A percentile compares a stretch with the other conserved stretches of the same genome.
Conservation (phyloP, 2,888 invertebrate species). For the Heterodera filipjevi region DNA sequence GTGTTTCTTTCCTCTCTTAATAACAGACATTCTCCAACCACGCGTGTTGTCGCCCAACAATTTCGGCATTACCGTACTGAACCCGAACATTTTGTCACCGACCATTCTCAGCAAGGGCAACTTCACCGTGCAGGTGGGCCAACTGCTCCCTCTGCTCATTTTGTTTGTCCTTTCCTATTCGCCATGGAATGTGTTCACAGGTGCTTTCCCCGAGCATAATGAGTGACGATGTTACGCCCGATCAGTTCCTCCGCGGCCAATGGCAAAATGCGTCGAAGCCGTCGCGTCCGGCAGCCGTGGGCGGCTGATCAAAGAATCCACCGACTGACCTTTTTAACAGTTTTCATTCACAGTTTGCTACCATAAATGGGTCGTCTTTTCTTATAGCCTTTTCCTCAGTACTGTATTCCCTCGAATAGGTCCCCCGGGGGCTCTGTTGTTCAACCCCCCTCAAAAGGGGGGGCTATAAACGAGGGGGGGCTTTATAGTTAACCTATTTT, state of each 20-base stretch:
- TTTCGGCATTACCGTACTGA: slow-evolving; percentile 30
- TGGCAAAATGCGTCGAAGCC: slow-evolving; percentile 16
- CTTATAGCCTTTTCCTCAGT: too few relatives aligned
- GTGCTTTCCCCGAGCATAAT: slow-evolving; percentile 32
- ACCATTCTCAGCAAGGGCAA: slow-evolving; percentile 33
- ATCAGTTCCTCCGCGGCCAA: slow-evolving; percentile 13
- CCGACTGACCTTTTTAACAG: not conserved
- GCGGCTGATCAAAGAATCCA: not conserved
- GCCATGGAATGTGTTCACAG: not conserved
- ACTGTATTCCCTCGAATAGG: too few relatives aligned
- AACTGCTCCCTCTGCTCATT: too few relatives aligned
- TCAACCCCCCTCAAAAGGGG: too few relatives aligned
- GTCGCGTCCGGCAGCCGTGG: not conserved
- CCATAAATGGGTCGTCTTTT: too few relatives aligned
- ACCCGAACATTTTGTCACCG: slow-evolving; percentile 32
- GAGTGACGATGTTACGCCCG: slow-evolving; percentile 28
- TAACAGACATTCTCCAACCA: slow-evolving; percentile 27
- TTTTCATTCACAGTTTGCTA: not conserved
- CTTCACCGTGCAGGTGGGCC: slow-evolving; percentile 33
- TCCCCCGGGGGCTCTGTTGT: too few relatives aligned
- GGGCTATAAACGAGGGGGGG: too few relatives aligned
- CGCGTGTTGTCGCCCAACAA: slow-evolving; percentile 31
- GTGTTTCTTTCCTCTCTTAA: not conserved
- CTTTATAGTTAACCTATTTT: too few relatives aligned
- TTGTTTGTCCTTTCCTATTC: not conserved